Evolutionary conservation across 2,113 vertebrate species (phyloP), one percentile per base, ranked within the genome.

Genomic region (Acrocephalus arundinaceus): DNA sequence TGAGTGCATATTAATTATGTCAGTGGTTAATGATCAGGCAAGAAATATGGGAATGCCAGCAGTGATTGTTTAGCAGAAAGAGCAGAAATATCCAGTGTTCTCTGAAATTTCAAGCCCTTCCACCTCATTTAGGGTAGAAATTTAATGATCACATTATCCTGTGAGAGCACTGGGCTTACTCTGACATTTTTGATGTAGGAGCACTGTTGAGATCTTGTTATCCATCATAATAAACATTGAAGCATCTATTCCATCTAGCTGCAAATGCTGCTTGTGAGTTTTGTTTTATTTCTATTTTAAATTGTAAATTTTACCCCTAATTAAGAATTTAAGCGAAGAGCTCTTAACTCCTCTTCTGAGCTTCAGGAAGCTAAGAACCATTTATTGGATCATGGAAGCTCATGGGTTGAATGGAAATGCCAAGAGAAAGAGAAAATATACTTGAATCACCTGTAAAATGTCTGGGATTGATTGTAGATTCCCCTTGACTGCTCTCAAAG

Each of bases 1-100:
- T 82, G 88, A 86, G 91, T 95, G 97, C 97, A 97, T 98, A 97
- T 97, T 97, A 97, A 98, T 98, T 97, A 96, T 93, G 81, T 96
- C 94, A 94, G 88, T 94, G 92, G 75, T 95, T 97, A 97, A 98
- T 97, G 96, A 97, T 97, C 96, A 97, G 93, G 80, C 74, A 89
- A 96, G 91, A 91, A 94, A 74, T 88, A 93, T 57, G 85, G 71
- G 51, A 92, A 86, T 96, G 90, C 92, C 85, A 85, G 82, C 82
- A 66, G 45, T 48, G 79, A 87, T 87, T 85, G 88, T 93, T 95
- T 95, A 95, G 73, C 59, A 68, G 84, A 79, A 92, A 76, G 13
- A 74, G 54, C 65, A 91, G 41, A 87, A 91, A 63, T 59, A 90
- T 9, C 72, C 28, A 16, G 24, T 77, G 82, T 49, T 80, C 24